phyloP scores from a whole-genome alignment of 2,888 invertebrate genomes.

The Eledone cirrhosa region DNA sequence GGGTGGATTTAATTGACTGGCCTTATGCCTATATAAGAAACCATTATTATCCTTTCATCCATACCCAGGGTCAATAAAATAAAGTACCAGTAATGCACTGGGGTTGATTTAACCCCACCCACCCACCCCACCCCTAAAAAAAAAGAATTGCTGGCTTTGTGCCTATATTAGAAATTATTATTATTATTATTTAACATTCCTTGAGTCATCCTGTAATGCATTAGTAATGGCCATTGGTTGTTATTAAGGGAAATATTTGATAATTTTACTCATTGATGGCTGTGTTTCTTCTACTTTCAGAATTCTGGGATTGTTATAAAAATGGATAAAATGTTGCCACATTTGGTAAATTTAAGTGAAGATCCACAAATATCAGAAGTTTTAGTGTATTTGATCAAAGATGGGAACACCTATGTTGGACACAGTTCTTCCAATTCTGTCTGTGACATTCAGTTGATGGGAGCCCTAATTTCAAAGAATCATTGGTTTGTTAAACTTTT shows the following conservation, averaged over 20 bases:
- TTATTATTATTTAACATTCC: background rate
- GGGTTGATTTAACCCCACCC: no score
- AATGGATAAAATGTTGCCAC: slow-evolving; percentile 69
- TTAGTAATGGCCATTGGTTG: no score
- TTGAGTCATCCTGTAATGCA: background rate
- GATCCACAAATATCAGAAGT: slow-evolving; percentile 75
- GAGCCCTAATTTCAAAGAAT: slow-evolving; percentile 72
- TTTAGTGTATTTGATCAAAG: slow-evolving; percentile 70
- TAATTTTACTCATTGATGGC: no score
- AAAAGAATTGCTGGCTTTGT: no score
- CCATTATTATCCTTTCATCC: no score
- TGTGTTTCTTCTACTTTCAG: slow-evolving; percentile 41
- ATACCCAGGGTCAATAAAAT: no score
- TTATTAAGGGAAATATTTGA: no score
- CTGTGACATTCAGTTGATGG: slow-evolving; percentile 73
- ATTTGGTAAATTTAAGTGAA: slow-evolving; percentile 74
- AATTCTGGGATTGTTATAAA: slow-evolving; percentile 71
- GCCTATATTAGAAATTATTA: no score
- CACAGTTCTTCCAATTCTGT: slow-evolving; percentile 52
- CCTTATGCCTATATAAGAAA: no score
- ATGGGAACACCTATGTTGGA: slow-evolving; percentile 70
- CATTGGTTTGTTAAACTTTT: slow-evolving; percentile 71
- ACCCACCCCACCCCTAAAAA: no score
- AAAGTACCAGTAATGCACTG: no score
- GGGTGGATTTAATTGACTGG: no score